Base-by-base conservation (phyloP, 1,140 invertebrate genomes). In the Penaeus indicus region DNA sequence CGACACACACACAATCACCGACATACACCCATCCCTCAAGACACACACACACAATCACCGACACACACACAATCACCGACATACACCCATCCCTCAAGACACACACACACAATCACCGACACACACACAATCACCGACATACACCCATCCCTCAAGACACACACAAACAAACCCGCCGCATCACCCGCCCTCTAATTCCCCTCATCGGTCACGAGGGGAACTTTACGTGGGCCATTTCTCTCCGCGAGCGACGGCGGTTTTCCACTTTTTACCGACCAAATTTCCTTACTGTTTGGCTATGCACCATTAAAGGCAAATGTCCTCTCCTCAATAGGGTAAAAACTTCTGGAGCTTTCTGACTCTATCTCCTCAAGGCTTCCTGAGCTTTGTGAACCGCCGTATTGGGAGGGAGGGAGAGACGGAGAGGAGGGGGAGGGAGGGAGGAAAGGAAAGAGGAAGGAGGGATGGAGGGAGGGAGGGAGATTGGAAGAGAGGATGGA, bases 201-300 rank as follows among this genome's bases (percentile, higher is more conserved):
- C 27, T 32, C 42, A 32, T 38, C 72, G 42, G 72, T 25, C 27
- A 19, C 42, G 27, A 32, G 72, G 27, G 27, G 18, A 32, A 11
- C 42, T 75, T 75, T 75, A 75, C 42, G 72, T 75, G 54, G 85
- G 47, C 85, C 72, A 86, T 86, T 86, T 86, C 85, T 86, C 85
- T 79, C 60, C 60, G n/a, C 72, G n/a, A 67, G 47, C 75, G 72
- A 32, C 61, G 60, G 72, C 85, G 85, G 64, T 86, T 86, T 88
- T 84, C 81, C 81, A 88, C 25, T 88, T 88, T 88, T 88, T 84
- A 84, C 87, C 82, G 82, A 60, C 81, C 80, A 84, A 88, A 88
- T 84, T 84, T 88, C 81, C 87, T 79, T 88, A 88, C 87, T 88
- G 87, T 82, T 88, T 88, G 87, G 87, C 81, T 88, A 88, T 88